Percentiles rank a stretch among this genome's conserved stretches.
Conservation (phyloP, 2,888 invertebrate genomes). For the Gonocerus acuteangulatus region DNA sequence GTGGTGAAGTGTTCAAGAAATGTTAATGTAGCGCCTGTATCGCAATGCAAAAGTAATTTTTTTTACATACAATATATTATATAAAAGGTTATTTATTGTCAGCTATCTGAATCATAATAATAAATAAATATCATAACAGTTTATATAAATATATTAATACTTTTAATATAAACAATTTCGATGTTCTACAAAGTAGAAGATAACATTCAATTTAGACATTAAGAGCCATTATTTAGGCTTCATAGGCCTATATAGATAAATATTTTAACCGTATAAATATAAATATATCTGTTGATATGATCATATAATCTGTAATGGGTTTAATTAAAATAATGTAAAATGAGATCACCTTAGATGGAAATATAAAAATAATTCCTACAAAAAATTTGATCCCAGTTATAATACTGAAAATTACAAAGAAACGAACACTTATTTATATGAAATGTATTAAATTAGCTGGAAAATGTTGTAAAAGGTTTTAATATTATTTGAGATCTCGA, state of each 20-base stretch:
- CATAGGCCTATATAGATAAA: constrained; percentile 8
- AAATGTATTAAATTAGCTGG: too few species aligned
- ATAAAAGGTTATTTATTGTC: constrained; percentile 14
- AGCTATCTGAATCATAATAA: constrained; percentile 9
- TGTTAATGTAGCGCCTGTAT: constrained; percentile 23
- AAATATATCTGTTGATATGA: constrained; percentile 18
- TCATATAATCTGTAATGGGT: not conserved
- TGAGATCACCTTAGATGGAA: constrained; percentile 10
- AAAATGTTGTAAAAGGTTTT: too few species aligned
- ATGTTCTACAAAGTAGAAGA: constrained; percentile 15
- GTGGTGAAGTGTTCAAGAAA: constrained; percentile 20
- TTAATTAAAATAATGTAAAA: constrained; percentile 9
- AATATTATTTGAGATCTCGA: too few species aligned
- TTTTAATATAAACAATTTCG: constrained; percentile 21
- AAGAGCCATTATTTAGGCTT: constrained; percentile 7
- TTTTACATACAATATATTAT: constrained; percentile 3
- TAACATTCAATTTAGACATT: constrained; percentile 20
- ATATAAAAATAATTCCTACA: constrained; percentile 11
- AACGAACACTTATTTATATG: constrained; percentile 7
- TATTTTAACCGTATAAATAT: constrained; percentile 7
- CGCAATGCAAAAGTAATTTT: constrained; percentile 24
- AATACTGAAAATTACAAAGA: constrained; percentile 20
- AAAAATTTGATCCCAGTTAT: constrained; percentile 18
- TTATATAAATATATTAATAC: constrained; percentile 17
- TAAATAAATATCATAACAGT: constrained; percentile 6